phyloP scores from a whole-genome alignment of 2,888 invertebrate genomes.

The Thyatira batis region DNA sequence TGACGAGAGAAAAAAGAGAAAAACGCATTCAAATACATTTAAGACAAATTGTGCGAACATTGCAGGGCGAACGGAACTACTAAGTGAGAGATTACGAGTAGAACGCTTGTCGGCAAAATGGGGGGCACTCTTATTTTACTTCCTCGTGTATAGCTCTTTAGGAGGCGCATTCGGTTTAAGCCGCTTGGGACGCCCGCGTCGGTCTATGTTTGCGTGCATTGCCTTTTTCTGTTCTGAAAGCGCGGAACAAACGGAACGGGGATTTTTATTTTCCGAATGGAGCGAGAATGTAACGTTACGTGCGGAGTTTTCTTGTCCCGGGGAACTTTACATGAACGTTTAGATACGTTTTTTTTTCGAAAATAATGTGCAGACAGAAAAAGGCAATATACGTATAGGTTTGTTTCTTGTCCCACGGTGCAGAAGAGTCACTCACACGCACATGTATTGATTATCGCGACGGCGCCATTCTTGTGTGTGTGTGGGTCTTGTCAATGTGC shows the following conservation, averaged over 20 bases:
- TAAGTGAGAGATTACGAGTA: slow-evolving; percentile 82
- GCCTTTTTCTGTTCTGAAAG: slow-evolving; percentile 68
- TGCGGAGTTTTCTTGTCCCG: slow-evolving; percentile 15
- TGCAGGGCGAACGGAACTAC: slow-evolving; percentile 83
- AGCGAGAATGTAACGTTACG: slow-evolving; percentile 33
- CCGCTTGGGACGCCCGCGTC: slow-evolving; percentile 66
- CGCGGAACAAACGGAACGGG: slow-evolving; percentile 44
- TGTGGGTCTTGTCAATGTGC: slow-evolving; percentile 65
- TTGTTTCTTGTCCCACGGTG: slow-evolving; percentile 51
- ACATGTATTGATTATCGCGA: slow-evolving; percentile 86
- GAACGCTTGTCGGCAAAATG: slow-evolving; percentile 77
- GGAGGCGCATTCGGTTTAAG: slow-evolving; percentile 72
- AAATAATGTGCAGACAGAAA: slow-evolving; percentile 36
- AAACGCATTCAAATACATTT: slow-evolving; percentile 84
- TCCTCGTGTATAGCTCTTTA: slow-evolving; percentile 76
- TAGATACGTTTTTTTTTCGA: slow-evolving; percentile 14
- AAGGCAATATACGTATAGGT: slow-evolving; percentile 49
- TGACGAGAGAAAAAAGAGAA: slow-evolving; percentile 84
- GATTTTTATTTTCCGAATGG: slow-evolving; percentile 50
- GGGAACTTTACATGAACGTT: slow-evolving; percentile 24
- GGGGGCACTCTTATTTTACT: slow-evolving; percentile 72
- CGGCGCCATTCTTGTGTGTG: slow-evolving; percentile 74
- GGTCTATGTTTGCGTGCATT: slow-evolving; percentile 64
- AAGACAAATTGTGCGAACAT: slow-evolving; percentile 83
- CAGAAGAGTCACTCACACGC: slow-evolving; percentile 83